Base-by-base conservation (phyloP, 1,140 invertebrate species). In the Drosophila parvula region DNA sequence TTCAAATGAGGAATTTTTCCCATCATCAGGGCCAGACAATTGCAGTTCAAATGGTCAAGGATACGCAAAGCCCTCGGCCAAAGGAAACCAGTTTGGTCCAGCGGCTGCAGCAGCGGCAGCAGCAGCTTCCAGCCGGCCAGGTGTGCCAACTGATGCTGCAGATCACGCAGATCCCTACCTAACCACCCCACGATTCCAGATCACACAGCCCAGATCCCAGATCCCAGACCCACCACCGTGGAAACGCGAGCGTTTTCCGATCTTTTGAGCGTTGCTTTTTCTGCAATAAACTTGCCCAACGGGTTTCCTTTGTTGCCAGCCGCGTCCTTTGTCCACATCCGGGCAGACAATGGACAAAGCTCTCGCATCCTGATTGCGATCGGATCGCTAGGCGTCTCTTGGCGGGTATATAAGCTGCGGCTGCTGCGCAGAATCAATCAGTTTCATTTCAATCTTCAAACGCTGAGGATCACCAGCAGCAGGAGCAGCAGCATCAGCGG, bases 371-470 rank as follows among this genome's bases (percentile, higher is more conserved):
- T 57, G 83, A 74, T 75, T 67, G 70, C 58, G 70, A 83, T 78
- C 58, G 43, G 73, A 44, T 76, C 59, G 63, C 41, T 62, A 58
- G 50, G 67, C 84, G 78, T 80, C 59, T 55, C 32, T 30, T 59
- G 51, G 11, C 30, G 45, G 55, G 82, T 91, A 91, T 91, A 91
- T 80, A 91, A 91, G 34, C 70, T 59, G 47, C 57, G 73, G 59
- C 77, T 86, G 75, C 81, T 91, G 86, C 90, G 90, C 73, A 90
- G 88, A 90, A 82, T 89, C 86, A 90, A 90, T 91, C 90, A 91
- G 90, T 91, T 91, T 91, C 90, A 91, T 91, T 91, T 91, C 90
- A 91, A 90, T 85, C 76, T 79, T 81, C 83, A 88, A 77, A 73
- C 78, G 60, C 68, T 86, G 62, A 90, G 79, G 86, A 90, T 91